Evolutionary conservation across 2,113 vertebrate species (phyloP), one percentile per base, ranked within the genome.

Genomic region (Scytalopus superciliaris): DNA sequence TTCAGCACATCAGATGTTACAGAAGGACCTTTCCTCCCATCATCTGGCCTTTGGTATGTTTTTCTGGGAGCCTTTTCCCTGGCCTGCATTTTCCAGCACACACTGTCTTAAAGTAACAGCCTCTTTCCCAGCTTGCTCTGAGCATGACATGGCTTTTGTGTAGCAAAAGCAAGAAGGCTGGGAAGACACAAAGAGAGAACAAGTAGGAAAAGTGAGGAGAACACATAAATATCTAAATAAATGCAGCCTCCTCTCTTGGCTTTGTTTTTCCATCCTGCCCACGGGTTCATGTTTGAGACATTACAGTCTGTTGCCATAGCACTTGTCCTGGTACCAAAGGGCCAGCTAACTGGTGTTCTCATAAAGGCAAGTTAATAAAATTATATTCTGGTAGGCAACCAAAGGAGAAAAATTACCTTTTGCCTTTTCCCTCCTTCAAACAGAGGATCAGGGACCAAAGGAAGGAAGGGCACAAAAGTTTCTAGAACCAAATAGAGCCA

Each of bases 281-380:
- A 7, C 70, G 72, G 60, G 28, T 25, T 80, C 23, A 2, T 84
- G 85, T 94, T 91, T 88, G 80, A 94, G 94, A 92, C 85, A 68
- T 96, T 74, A 84, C 79, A 90, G 68, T 93, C 72, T 92, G 92
- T 67, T 95, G 68, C 80, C 10, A 8, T 89, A 80, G 86, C 40
- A 49, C 47, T 87, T 90, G 30, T 84, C 72, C 70, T 86, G 37
- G 75, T 90, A 93, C 47, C 66, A 78, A 56, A 66, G 60, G 21
- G 28, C 57, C 69, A 93, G 37, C 44, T 91, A 74, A 62, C 30
- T 66, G 39, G 39, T n/a, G 7, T 45, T 91, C 49, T 47, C 63
- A 52, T 57, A 30, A 60, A 72, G 40, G 12, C 8, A 5, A 84
- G 33, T 84, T 93, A 67, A 87, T 50, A 67, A 91, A 93, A 93